Evolutionary conservation across 1,140 invertebrate genomes (phyloP).

Genomic region (Leptinotarsa texana): DNA sequence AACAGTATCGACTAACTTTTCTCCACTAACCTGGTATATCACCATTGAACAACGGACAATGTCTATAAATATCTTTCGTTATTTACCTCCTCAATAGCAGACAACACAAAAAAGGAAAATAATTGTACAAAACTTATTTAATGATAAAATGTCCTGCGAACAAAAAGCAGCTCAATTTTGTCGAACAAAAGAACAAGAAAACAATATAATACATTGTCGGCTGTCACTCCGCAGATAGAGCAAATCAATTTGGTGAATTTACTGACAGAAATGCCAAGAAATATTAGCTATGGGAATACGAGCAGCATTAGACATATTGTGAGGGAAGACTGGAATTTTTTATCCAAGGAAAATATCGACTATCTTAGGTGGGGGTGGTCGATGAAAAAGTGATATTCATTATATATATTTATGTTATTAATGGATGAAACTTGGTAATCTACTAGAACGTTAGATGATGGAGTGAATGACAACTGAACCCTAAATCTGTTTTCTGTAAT

Average conservation of each 20-base stretch:
- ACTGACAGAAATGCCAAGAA: conserved; percentile 26
- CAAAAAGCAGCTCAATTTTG: conserved; percentile 28
- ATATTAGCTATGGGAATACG: conserved; percentile 30
- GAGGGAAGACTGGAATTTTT: conserved; percentile 20
- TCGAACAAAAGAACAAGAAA: conserved; percentile 30
- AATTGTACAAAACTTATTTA: conserved; percentile 29
- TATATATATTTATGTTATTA: no score
- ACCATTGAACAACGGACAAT: neutral
- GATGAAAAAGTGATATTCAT: no score
- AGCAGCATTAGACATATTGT: conserved; percentile 28
- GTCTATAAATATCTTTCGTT: neutral
- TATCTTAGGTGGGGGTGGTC: neutral
- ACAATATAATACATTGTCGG: conserved; percentile 30
- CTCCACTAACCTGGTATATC: neutral
- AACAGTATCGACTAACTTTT: neutral
- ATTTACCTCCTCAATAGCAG: conserved; percentile 11
- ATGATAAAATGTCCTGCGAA: conserved; percentile 22
- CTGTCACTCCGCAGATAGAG: conserved; percentile 28
- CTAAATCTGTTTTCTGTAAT: no score
- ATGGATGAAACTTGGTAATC: no score
- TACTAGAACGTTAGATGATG: no score
- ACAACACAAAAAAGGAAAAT: conserved; percentile 23
- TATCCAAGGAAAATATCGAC: neutral
- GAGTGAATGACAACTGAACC: no score
- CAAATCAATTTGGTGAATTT: conserved; percentile 31